Evolutionary conservation across 2,888 invertebrate species (phyloP), one percentile per base, ranked within the genome.

Genomic region (Bruchidius siliquastri): DNA sequence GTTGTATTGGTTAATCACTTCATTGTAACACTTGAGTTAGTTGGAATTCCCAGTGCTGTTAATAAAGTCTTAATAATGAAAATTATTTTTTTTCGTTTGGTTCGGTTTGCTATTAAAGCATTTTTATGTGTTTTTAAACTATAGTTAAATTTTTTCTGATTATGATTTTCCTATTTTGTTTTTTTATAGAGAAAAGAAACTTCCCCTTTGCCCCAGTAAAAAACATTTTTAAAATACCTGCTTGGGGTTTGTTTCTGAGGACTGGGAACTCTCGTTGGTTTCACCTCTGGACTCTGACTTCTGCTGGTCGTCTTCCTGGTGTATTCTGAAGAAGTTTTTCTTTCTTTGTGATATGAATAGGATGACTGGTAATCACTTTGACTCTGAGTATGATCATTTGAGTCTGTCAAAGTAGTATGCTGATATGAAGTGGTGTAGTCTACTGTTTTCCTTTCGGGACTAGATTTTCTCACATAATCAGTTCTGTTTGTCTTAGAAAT

Each of bases 271-370:
- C 71, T 69, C 4, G 21, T 10, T 20, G 75, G 69, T 49, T 71
- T 71, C 32, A 70, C 69, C n/a, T 79, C 77, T 4, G 81, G 80
- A 74, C 80, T 81, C 13, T 74, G 73, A 69, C 79, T 79, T 72
- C 77, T 75, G 70, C 77, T 74, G 2, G 75, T 74, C 20, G 70
- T 71, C 72, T 74, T 73, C 8, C 74, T 74, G 22, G 74, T 76
- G 67, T 75, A 76, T 68, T 79, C 80, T 8, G 80, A 79, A 4
- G 82, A 82, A 20, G 78, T 78, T 26, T 78, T 76, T 26, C 80
- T 77, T 76, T 81, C 81, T 49, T 4, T 4, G 26, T 76, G 80
- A 69, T 79, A 78, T 0, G 78, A 73, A 72, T 68, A 20, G 20
- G 18, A 10, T 70, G 22, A 26, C 13, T 66, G 10, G 22, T 74